Conservation (phyloP, 2,797 vertebrate genomes). For the Petrocephalus schoutedeni region DNA sequence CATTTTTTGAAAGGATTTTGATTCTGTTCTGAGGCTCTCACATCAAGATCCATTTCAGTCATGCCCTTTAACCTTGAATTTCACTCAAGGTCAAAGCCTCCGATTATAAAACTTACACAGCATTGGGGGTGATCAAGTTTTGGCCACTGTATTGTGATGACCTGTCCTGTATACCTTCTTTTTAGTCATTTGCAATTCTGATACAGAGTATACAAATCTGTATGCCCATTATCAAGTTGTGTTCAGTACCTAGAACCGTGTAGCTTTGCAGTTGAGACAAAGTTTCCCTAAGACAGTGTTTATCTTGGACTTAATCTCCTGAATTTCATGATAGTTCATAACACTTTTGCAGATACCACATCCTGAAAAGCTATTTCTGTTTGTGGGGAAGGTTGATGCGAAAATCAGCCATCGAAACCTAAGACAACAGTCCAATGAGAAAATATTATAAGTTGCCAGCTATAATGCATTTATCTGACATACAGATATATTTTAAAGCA, state of each 20-base stretch:
- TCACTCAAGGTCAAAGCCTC: background rate
- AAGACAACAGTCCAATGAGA: background rate
- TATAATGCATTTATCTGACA: background rate
- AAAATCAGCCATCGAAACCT: background rate
- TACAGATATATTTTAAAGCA: background rate
- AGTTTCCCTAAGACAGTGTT: background rate
- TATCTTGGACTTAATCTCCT: background rate
- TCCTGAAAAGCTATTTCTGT: constrained; percentile 14
- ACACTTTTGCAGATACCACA: constrained; percentile 1
- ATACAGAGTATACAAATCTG: background rate
- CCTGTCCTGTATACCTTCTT: background rate
- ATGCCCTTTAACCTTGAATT: background rate
- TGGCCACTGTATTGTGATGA: background rate
- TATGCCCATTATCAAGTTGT: background rate
- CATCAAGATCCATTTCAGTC: background rate
- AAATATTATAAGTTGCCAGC: background rate
- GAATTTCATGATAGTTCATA: background rate
- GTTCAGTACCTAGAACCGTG: background rate
- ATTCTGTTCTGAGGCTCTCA: background rate
- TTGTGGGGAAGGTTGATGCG: background rate
- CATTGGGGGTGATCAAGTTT: background rate
- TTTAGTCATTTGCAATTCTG: background rate
- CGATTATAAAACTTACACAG: background rate
- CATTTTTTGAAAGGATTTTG: constrained; percentile 6
- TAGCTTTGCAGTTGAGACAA: background rate